Evolutionary conservation across 2,888 invertebrate species (phyloP).

Genomic region (Hirtodrosophila alboralis): DNA sequence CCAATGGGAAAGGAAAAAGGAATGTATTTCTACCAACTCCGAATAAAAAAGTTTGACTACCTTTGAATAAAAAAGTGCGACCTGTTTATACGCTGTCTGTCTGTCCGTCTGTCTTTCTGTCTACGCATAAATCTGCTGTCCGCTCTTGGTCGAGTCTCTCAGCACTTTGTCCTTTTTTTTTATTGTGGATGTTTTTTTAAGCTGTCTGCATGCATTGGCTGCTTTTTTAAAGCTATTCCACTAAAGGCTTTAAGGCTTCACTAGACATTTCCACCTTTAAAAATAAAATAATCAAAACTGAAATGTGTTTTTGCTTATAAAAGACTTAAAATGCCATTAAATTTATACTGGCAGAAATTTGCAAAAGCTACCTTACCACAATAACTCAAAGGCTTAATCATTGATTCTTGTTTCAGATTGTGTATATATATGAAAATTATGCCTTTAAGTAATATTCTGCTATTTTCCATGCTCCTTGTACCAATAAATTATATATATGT

Average conservation of each 20-base stretch:
- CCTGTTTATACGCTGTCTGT: constrained; percentile 25
- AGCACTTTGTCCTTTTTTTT: constrained; percentile 19
- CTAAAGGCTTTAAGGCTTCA: constrained; percentile 6
- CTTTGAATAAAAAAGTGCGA: constrained; percentile 20
- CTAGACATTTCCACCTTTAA: too few species aligned
- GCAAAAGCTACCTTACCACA: too few species aligned
- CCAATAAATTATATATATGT: background rate
- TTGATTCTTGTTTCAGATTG: too few species aligned
- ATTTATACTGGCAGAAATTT: too few species aligned
- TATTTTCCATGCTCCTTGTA: background rate
- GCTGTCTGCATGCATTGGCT: constrained; percentile 6
- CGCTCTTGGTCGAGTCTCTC: constrained; percentile 18
- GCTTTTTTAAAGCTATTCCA: constrained; percentile 13
- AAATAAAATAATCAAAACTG: too few species aligned
- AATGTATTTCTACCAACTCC: constrained; percentile 2
- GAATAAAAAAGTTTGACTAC: constrained; percentile 23
- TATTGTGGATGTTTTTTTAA: constrained; percentile 19
- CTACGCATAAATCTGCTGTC: constrained; percentile 41
- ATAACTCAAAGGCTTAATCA: too few species aligned
- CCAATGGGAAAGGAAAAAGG: constrained; percentile 17
- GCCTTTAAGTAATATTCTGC: too few species aligned
- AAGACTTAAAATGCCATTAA: too few species aligned
- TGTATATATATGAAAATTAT: too few species aligned
- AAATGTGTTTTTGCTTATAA: too few species aligned
- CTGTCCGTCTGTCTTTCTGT: constrained; percentile 5